phyloP scores from a whole-genome alignment of 2,797 vertebrate genomes.

The Oreonectes daqikongensis region DNA sequence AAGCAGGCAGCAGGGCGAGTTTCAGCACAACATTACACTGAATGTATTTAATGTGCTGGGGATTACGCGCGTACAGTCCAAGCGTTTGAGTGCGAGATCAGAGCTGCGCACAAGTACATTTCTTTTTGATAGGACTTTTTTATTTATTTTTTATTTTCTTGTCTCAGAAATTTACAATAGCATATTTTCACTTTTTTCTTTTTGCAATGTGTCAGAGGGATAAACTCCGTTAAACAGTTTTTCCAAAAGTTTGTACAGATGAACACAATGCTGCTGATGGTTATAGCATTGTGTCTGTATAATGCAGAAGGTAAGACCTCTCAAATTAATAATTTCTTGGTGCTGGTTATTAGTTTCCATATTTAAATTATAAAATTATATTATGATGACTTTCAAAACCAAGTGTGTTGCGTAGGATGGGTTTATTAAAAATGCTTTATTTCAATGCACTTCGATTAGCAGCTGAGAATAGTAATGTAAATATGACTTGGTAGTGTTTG shows the following conservation, averaged over 20 bases:
- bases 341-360: background rate
- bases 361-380: no score
- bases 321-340: background rate
- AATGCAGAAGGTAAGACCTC: conserved; percentile 48
- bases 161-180: background rate
- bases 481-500: background rate
- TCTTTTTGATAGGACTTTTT: no score
- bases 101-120: background rate
- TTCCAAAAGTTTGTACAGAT: conserved; percentile 23
- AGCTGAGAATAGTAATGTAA: background rate
- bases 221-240: background rate
- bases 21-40: background rate
- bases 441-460: background rate
- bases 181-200: background rate
- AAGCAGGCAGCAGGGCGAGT: background rate
- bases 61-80: conserved; percentile 71
- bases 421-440: conserved; percentile 2
- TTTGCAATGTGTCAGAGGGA: conserved; percentile 13
- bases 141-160: background rate
- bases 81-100: conserved; percentile 60
- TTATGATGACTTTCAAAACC: background rate
- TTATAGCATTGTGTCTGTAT: conserved; percentile 26
- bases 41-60: conserved; percentile 70
- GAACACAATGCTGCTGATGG: conserved; percentile 37
- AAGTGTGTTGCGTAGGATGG: background rate